Conservation (phyloP, 2,888 invertebrate species). For the Oligia fasciuncula region DNA sequence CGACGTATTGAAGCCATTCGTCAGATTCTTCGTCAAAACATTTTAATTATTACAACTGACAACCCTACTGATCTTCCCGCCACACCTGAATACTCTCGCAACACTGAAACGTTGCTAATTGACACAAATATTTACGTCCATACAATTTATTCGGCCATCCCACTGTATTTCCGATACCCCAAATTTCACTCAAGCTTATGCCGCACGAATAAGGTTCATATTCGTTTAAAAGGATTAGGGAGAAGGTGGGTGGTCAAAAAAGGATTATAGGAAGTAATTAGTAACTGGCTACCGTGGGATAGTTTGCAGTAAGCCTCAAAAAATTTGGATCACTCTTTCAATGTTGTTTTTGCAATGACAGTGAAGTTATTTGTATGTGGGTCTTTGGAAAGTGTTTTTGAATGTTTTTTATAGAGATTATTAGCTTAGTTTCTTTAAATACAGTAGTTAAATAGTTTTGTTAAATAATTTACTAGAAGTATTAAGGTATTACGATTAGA, state of each 20-base stretch:
- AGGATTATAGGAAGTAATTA: conserved; percentile 65
- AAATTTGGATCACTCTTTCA: conserved; percentile 39
- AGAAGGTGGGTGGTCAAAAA: conserved; percentile 62
- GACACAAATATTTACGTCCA: conserved; percentile 74
- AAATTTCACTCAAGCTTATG: conserved; percentile 10
- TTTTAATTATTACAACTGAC: conserved; percentile 41
- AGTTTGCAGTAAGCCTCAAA: conserved; percentile 34
- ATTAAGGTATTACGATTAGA: too few species aligned
- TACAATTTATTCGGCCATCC: conserved; percentile 61
- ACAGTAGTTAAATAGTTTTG: conserved; percentile 44
- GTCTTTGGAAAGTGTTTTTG: conserved; percentile 20
- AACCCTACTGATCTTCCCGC: conserved; percentile 45
- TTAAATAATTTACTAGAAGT: not conserved
- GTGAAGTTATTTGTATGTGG: conserved; percentile 38
- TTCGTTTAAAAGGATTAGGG: conserved; percentile 42
- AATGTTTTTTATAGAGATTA: conserved; percentile 25
- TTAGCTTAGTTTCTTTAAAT: not conserved
- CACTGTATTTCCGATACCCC: conserved; percentile 52
- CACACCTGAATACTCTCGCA: conserved; percentile 24
- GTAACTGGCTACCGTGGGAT: conserved; percentile 64
- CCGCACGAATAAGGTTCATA: conserved; percentile 23
- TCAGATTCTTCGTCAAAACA: conserved; percentile 46
- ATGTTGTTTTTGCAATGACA: conserved; percentile 31
- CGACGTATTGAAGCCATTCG: conserved; percentile 9
- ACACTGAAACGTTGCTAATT: conserved; percentile 64